Base-by-base conservation (phyloP, 2,888 invertebrate species). In the Chrysomela aeneicollis region DNA sequence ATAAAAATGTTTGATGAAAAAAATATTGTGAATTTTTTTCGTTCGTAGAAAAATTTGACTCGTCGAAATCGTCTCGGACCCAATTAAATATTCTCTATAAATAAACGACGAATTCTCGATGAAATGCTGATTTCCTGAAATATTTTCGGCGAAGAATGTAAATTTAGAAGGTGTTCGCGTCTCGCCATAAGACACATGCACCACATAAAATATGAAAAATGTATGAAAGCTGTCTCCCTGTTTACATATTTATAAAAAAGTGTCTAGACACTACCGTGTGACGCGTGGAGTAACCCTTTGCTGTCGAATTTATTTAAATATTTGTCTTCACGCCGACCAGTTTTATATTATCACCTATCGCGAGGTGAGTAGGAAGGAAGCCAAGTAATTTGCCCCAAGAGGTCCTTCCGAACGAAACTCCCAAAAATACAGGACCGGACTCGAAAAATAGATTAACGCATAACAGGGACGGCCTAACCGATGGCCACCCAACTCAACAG, bases 171-270 rank as follows among this genome's bases (percentile, higher is more conserved):
- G 32, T 42, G 42, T 42, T 42, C 42, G 1, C 15, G 42, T 42
- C 42, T 42, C n/a, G 42, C 42, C 42, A 42, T 42, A 42, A 42
- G 42, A 42, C 42, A 42, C 42, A 42, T 42, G 42, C 42, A 42
- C 42, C 42, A 15, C 42, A 42, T 3, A 10, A 35, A n/a, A 62
- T 64, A 69, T 69, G 69, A 69, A 69, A 69, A 69, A 69, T 69
- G 60, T 69, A 69, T 69, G 26, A 58, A 60, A 63, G 66, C 53
- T 64, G 58, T 15, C 18, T 65, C 42, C 19, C 50, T 63, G 65
- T 72, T 74, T 74, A 71, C 69, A 73, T 74, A 74, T 74, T 74
- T 74, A 74, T 74, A 69, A 64, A 71, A 71, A 70, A 65, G 59
- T 62, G 73, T 73, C 73, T 73, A 73, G 73, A 73, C 73, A 42